Conservation (phyloP, 1,140 invertebrate species). For the Helicoverpa armigera region DNA sequence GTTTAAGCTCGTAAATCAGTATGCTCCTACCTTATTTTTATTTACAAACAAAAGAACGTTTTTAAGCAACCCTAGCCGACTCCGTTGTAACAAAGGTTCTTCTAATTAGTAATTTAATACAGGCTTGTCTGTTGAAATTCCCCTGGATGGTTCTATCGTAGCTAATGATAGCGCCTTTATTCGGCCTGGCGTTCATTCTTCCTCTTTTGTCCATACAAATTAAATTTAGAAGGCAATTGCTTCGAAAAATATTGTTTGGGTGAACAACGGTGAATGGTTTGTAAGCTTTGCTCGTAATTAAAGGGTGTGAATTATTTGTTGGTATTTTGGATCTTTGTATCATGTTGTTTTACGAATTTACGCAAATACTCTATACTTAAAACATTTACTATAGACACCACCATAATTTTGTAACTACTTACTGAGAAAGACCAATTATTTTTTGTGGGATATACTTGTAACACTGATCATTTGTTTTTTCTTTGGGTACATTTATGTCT, state of each 20-base stretch:
- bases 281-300: background rate
- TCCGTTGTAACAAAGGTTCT: constrained; percentile 15
- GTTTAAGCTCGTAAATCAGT: too few species aligned
- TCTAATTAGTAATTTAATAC: constrained; percentile 44
- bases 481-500: too few species aligned
- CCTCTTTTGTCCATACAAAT: constrained; percentile 41
- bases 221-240: constrained; percentile 28
- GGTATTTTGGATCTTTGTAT: too few species aligned
- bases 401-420: background rate
- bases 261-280: constrained; percentile 9
- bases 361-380: too few species aligned
- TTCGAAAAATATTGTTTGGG: constrained; percentile 16
- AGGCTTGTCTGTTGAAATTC: constrained; percentile 37
- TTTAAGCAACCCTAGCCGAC: background rate
- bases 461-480: too few species aligned
- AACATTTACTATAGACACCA: too few species aligned
- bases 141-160: background rate
- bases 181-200: constrained; percentile 15
- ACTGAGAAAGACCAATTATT: too few species aligned
- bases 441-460: too few species aligned
- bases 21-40: background rate
- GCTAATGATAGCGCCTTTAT: constrained; percentile 31
- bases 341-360: too few species aligned
- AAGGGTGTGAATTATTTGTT: background rate
- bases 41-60: background rate